Evolutionary conservation across 2,797 vertebrate genomes (phyloP).

Genomic region (Rhinella marina): DNA sequence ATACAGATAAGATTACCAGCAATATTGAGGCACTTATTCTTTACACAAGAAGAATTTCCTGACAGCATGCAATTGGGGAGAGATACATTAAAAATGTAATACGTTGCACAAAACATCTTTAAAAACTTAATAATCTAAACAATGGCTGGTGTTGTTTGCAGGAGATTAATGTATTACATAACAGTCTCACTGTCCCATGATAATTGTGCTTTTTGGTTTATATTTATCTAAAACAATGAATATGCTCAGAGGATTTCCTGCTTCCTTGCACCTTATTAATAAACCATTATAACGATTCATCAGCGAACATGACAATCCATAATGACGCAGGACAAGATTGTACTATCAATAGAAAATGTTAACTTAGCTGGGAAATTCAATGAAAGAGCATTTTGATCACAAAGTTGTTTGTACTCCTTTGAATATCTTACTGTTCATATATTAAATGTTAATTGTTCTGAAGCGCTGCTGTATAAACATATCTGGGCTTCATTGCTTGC

Average conservation of each 20-base stretch:
- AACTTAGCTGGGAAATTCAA: background rate
- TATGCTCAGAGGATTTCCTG: constrained; percentile 17
- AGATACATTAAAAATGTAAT: background rate
- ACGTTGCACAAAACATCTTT: constrained; percentile 7
- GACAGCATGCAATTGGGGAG: background rate
- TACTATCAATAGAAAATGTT: constrained; percentile 36
- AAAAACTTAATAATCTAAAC: constrained; percentile 26
- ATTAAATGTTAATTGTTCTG: constrained; percentile 22
- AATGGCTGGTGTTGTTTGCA: constrained; percentile 14
- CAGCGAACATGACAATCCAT: constrained; percentile 19
- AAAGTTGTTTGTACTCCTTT: background rate
- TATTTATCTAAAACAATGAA: constrained; percentile 41
- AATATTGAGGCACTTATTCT: background rate
- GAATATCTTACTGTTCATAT: background rate
- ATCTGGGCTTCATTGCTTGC: background rate
- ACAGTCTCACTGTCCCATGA: background rate
- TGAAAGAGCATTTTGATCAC: constrained; percentile 19
- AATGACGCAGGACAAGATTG: constrained; percentile 26
- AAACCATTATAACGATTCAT: constrained; percentile 32
- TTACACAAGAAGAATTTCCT: background rate
- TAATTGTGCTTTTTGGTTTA: constrained; percentile 21
- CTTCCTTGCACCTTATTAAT: constrained; percentile 43
- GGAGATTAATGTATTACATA: background rate
- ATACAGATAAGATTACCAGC: background rate
- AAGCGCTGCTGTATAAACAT: background rate